phyloP scores from a whole-genome alignment of 2,113 vertebrate species.

The Nothoprocta perdicaria region DNA sequence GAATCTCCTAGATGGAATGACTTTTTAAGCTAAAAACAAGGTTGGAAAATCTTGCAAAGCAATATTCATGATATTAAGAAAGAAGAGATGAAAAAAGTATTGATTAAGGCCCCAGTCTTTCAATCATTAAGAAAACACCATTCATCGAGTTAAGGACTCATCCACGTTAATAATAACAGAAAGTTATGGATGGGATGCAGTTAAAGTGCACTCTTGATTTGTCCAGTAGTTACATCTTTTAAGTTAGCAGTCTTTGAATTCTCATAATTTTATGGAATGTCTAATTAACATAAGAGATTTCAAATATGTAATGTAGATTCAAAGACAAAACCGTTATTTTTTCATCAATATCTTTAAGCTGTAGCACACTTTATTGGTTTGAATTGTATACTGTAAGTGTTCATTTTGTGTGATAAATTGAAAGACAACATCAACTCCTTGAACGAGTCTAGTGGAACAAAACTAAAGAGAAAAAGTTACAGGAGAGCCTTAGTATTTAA shows the following conservation, averaged over 20 bases:
- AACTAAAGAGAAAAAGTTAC: neutral
- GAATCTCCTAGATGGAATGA: neutral
- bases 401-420: neutral
- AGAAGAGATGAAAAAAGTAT: neutral
- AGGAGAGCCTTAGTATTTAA: neutral
- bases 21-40: neutral
- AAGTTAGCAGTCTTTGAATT: neutral
- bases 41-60: conserved; percentile 12
- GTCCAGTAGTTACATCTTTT: neutral
- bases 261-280: neutral
- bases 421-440: neutral
- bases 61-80: neutral
- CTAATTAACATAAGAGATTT: neutral
- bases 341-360: neutral
- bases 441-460: neutral
- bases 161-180: neutral
- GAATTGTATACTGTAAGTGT: neutral
- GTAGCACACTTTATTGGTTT: neutral
- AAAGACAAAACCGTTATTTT: neutral
- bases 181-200: neutral
- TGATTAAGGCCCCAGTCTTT: neutral
- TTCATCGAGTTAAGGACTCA: neutral
- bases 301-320: neutral
- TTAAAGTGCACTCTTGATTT: neutral
- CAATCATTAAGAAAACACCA: neutral